phyloP scores from a whole-genome alignment of 2,113 vertebrate genomes.

The Andinoacara biseriatus region DNA sequence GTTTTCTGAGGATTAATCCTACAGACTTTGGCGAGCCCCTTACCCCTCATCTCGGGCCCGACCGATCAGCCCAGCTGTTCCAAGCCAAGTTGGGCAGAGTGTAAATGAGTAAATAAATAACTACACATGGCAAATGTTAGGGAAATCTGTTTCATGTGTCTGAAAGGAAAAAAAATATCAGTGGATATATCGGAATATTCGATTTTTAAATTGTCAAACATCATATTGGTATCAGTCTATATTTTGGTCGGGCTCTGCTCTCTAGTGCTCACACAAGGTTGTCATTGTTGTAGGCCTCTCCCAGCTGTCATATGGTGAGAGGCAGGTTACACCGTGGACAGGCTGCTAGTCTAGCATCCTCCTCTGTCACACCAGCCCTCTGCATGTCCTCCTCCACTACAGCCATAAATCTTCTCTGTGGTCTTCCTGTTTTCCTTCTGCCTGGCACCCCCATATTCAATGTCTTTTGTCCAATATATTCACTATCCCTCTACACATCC shows the following conservation, averaged over 20 bases:
- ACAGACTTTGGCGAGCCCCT: not conserved
- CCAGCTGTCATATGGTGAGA: no score
- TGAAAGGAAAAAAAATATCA: not conserved
- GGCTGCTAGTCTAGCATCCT: no score
- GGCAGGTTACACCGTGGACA: not conserved
- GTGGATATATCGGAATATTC: not conserved
- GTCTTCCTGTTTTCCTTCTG: no score
- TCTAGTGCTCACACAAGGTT: not conserved
- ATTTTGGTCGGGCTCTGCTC: not conserved
- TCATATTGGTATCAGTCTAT: not conserved
- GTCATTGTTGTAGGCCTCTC: not conserved
- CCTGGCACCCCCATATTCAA: no score
- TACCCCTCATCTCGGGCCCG: not conserved
- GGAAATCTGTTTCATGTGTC: no score
- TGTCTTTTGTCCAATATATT: no score
- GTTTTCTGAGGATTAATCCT: no score
- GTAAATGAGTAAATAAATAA: not conserved
- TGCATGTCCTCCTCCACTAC: no score
- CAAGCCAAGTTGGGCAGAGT: not conserved
- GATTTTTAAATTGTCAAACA: not conserved
- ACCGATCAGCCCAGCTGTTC: not conserved
- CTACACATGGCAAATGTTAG: not conserved
- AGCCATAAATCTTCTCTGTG: no score
- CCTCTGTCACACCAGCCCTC: no score
- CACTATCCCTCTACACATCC: no score